A percentile compares a stretch with the other conserved stretches of the same genome.
Conservation (phyloP, 2,888 invertebrate genomes). For the Stramonita haemastoma region DNA sequence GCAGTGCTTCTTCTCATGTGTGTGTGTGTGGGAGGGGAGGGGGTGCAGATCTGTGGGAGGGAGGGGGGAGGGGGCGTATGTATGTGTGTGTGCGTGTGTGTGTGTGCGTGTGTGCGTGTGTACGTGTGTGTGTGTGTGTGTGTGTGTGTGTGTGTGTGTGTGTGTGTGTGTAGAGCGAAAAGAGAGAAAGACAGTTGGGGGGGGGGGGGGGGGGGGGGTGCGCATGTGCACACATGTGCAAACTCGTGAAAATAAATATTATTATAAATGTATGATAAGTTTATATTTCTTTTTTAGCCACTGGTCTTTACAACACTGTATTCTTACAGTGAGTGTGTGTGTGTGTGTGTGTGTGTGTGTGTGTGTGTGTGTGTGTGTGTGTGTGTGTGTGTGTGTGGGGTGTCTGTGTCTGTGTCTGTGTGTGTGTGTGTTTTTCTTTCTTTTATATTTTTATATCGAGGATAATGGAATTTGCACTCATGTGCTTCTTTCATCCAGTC, state of each 20-base stretch:
- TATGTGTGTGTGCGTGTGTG: conserved; percentile 22
- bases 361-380: background rate
- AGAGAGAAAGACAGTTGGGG: no score
- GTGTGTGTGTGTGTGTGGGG: background rate
- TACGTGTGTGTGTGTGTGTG: conserved; percentile 22
- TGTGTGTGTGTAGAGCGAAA: no score
- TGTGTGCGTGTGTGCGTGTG: background rate
- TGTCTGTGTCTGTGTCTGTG: no score
- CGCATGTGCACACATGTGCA: background rate
- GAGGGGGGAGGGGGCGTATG: no score
- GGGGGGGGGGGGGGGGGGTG: background rate
- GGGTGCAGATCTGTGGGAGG: background rate
- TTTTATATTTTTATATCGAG: no score
- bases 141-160: background rate
- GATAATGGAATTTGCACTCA: no score
- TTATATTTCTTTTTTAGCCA: background rate
- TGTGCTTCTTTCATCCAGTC: no score
- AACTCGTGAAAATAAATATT: background rate
- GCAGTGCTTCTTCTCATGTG: no score
- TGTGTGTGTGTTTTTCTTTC: no score
- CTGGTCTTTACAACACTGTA: no score
- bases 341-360: background rate
- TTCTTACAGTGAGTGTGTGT: background rate
- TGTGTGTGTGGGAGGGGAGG: no score
- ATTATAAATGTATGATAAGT: no score